These are phyloP conservation scores for Rhagium mordax DNA, from an alignment of 2,888 invertebrate genomes.

Conservation along the genomic window DNA sequence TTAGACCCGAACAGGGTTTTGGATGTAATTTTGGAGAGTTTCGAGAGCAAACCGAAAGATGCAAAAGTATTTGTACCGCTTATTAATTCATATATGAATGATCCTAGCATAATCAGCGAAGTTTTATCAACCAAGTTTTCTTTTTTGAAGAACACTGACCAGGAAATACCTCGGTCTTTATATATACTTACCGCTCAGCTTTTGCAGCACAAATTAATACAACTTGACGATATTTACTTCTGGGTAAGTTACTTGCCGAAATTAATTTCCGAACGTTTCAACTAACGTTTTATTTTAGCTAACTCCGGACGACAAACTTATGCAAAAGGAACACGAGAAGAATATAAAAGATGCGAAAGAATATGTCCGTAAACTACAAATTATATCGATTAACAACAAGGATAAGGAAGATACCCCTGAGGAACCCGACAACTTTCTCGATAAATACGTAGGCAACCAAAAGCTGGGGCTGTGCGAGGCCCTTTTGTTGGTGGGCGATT, in stretches of 20 bases:
- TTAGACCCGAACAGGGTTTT: constrained; percentile 98
- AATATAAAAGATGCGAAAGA: constrained; percentile 88
- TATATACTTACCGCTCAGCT: constrained; percentile 93
- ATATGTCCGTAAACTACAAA: constrained; percentile 88
- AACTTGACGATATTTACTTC: constrained; percentile 89
- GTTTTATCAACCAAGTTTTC: constrained; percentile 94
- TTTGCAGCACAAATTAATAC: constrained; percentile 89
- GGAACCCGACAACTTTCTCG: constrained; percentile 77
- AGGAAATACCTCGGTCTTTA: constrained; percentile 84
- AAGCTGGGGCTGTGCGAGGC: constrained; percentile 93
- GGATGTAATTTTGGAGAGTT: constrained; percentile 96
- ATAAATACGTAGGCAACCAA: constrained; percentile 82
- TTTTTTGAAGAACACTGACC: constrained; percentile 78
- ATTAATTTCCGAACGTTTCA: too few relatives aligned
- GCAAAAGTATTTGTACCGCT: constrained; percentile 89
- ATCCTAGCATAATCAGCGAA: constrained; percentile 91
- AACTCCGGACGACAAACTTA: constrained; percentile 87
- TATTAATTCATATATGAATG: constrained; percentile 89
- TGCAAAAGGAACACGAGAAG: constrained; percentile 86
- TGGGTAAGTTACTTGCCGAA: too few relatives aligned
- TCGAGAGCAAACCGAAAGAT: constrained; percentile 89
- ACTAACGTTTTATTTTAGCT: constrained; percentile 78
- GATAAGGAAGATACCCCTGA: constrained; percentile 81
- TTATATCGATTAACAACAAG: constrained; percentile 86
- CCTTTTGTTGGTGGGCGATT: constrained; percentile 89